These are phyloP conservation scores for Griposia aprilina DNA, from an alignment of 2,888 invertebrate genomes.

Conservation along the genomic window DNA sequence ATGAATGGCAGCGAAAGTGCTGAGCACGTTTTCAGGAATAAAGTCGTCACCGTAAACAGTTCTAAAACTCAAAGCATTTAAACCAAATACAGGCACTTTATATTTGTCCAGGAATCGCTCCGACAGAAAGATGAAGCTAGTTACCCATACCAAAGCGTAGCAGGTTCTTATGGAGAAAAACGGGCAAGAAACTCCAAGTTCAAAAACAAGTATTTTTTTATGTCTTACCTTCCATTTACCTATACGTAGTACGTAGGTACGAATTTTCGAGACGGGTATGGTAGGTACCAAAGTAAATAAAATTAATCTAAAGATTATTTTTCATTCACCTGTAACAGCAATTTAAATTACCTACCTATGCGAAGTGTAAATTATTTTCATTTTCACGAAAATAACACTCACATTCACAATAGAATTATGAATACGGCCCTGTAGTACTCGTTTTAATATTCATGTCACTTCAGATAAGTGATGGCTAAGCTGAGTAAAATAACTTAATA, in stretches of 20 bases:
- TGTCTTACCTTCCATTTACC: not conserved
- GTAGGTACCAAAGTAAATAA: not conserved
- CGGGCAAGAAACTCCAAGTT: not conserved
- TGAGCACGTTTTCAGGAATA: not conserved
- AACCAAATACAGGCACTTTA: not conserved
- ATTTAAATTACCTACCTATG: slow-evolving; percentile 15
- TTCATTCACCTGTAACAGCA: not conserved
- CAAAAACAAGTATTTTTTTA: not conserved
- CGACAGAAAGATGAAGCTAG: not conserved
- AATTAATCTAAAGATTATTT: not conserved
- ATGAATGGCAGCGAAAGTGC: not conserved
- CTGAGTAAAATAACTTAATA: slow-evolving; percentile 25
- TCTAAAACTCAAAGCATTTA: not conserved
- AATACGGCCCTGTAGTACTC: slow-evolving; percentile 16
- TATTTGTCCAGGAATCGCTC: not conserved
- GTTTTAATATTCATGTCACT: slow-evolving; percentile 44
- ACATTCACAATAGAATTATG: not conserved
- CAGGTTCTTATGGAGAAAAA: not conserved
- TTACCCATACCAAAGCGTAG: not conserved
- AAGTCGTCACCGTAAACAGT: not conserved
- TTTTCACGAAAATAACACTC: slow-evolving; percentile 3
- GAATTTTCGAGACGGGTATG: not conserved
- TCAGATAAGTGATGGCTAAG: slow-evolving; percentile 37
- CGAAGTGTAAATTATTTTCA: not conserved
- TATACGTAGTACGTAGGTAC: not conserved